These are phyloP conservation scores for Andrena cerasifolii DNA, from an alignment of 1,140 invertebrate species.

Conservation along the genomic window DNA sequence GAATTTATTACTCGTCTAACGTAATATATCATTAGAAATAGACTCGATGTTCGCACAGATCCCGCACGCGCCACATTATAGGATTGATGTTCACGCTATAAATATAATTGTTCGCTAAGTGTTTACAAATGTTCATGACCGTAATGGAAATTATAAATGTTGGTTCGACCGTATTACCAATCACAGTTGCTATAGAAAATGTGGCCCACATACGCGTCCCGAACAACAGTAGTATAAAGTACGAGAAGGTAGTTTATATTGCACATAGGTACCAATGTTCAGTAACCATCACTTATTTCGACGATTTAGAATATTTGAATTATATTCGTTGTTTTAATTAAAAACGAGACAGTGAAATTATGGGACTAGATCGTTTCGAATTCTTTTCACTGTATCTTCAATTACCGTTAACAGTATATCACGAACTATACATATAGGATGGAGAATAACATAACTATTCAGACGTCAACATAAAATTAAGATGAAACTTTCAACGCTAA, in stretches of 20 bases:
- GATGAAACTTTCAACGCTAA: slow-evolving; percentile 31
- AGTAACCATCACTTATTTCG: neutral
- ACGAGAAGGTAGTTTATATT: neutral
- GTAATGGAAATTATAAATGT: neutral
- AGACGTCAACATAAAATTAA: slow-evolving; percentile 26
- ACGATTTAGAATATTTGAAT: neutral
- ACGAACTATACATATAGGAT: neutral
- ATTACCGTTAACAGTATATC: slow-evolving; percentile 1
- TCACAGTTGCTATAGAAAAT: neutral
- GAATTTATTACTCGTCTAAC: slow-evolving; percentile 2
- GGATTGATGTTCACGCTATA: slow-evolving; percentile 1
- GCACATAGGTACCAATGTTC: slow-evolving; percentile 23
- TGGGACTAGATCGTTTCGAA: slow-evolving; percentile 35
- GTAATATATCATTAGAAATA: slow-evolving; percentile 4
- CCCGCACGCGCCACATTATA: neutral
- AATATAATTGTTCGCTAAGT: neutral
- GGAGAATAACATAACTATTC: slow-evolving; percentile 29
- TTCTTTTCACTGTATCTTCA: slow-evolving; percentile 10
- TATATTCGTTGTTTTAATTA: slow-evolving; percentile 30
- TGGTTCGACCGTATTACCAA: neutral
- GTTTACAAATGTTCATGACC: neutral
- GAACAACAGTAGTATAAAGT: neutral
- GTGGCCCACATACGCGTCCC: neutral
- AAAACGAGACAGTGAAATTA: neutral
- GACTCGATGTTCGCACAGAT: slow-evolving; percentile 1